phyloP scores from a whole-genome alignment of 2,797 vertebrate genomes.

The Clarias laeviceps region DNA sequence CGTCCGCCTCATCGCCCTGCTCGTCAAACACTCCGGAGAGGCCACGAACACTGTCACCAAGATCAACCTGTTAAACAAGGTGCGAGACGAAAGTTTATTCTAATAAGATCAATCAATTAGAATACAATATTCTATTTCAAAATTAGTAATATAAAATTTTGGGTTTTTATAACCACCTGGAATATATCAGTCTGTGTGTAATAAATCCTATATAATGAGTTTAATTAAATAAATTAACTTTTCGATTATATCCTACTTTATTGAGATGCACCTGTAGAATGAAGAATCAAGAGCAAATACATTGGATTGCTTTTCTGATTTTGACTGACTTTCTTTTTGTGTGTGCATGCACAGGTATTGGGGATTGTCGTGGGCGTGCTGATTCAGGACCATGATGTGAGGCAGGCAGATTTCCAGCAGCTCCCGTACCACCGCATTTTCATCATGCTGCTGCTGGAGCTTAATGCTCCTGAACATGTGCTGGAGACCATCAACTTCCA shows the following conservation, averaged over 20 bases:
- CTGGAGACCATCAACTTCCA: slow-evolving; percentile 99
- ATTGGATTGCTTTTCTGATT: no score
- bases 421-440: slow-evolving; percentile 98
- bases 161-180: no score
- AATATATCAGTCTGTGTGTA: no score
- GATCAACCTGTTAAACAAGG: slow-evolving; percentile 99
- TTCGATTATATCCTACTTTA: no score
- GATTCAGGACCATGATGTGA: slow-evolving; percentile 96
- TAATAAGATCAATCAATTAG: no score
- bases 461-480: slow-evolving; percentile 97
- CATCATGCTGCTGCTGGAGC: slow-evolving; percentile 97
- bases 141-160: no score
- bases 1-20: slow-evolving; percentile 92
- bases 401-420: slow-evolving; percentile 98
- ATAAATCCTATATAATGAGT: no score
- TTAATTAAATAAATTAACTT: no score
- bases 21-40: slow-evolving; percentile 98
- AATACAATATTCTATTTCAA: no score
- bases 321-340: neutral
- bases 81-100: slow-evolving; percentile 51
- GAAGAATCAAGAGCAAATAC: no score
- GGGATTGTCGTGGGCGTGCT: slow-evolving; percentile 98
- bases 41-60: slow-evolving; percentile 98
- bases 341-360: slow-evolving; percentile 78
- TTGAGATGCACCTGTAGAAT: no score